Base-by-base conservation (phyloP, 2,888 invertebrate species). In the Lottia gigantea region DNA sequence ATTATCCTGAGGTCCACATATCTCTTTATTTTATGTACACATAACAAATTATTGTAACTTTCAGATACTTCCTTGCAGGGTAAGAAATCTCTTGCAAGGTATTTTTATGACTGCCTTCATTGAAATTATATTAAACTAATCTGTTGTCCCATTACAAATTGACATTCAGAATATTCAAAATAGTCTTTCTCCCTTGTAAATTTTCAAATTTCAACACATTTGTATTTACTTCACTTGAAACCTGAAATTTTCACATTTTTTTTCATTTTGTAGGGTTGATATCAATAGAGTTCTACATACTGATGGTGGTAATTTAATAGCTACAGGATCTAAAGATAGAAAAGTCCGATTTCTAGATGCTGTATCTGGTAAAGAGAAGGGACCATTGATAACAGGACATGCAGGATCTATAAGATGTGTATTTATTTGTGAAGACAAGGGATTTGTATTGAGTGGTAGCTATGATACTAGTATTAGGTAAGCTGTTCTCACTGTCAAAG, bases 391-490 rank as follows among this genome's bases (percentile, higher is more conserved):
- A 31, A 82, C 84, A 45, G 88, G 88, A 14, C 88, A 88, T 79
- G 88, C 88, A 23, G 88, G 88, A 6, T 87, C 87, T n/a, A 79
- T 88, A 46, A 77, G 83, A 23, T 86, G 87, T 76, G 82, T 88
- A 14, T 78, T 77, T 64, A 74, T 88, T 25, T 77, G 83, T 74
- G 82, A 85, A 71, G 74, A 81, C 55, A 78, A 79, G 64, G 81
- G 81, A 7, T 78, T 83, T 19, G 84, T 88, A 14, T 78, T 87
- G 45, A 87, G 86, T 76, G 88, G 88, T 63, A 88, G 88, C 76
- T 88, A 87, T 77, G 88, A 88, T 71, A 88, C 88, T 25, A 88
- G 88, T 73, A 85, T 88, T 64, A 82, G 88, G 87, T 87, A 71
- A 47, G 69, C 63, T 26, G 31, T n/a, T 64, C 31, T 11, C 46